phyloP scores from a whole-genome alignment of 2,113 vertebrate species.

The Dicaeum eximium region DNA sequence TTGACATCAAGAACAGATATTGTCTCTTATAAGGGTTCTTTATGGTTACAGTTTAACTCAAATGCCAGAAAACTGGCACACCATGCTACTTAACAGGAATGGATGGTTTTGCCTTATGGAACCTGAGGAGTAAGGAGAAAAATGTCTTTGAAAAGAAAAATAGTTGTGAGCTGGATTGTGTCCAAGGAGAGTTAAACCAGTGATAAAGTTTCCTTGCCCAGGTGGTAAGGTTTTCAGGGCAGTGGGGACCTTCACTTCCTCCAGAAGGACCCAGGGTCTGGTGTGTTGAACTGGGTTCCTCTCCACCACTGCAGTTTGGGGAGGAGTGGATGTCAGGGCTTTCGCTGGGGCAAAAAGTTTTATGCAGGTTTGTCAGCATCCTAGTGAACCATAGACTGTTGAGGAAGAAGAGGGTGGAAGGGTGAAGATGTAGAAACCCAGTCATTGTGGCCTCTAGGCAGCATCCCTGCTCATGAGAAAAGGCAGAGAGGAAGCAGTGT shows the following conservation, averaged over 20 bases:
- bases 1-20: conserved; percentile 8
- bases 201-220: not conserved
- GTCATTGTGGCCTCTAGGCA: not conserved
- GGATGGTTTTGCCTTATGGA: not conserved
- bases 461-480: not conserved
- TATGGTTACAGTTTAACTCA: not conserved
- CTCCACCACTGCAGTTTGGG: not conserved
- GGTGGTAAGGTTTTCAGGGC: not conserved
- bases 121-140: not conserved
- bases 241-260: not conserved
- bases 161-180: not conserved
- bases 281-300: rapidly evolving
- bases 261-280: not conserved
- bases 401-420: not conserved
- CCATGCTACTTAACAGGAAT: not conserved
- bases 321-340: not conserved
- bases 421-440: not conserved
- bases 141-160: not conserved
- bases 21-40: not conserved
- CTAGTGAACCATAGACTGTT: not conserved
- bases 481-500: not conserved
- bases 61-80: not conserved
- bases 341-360: not conserved
- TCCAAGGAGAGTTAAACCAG: not conserved
- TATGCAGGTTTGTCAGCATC: not conserved